phyloP scores from a whole-genome alignment of 2,113 vertebrate genomes.

The Pygoscelis adeliae region DNA sequence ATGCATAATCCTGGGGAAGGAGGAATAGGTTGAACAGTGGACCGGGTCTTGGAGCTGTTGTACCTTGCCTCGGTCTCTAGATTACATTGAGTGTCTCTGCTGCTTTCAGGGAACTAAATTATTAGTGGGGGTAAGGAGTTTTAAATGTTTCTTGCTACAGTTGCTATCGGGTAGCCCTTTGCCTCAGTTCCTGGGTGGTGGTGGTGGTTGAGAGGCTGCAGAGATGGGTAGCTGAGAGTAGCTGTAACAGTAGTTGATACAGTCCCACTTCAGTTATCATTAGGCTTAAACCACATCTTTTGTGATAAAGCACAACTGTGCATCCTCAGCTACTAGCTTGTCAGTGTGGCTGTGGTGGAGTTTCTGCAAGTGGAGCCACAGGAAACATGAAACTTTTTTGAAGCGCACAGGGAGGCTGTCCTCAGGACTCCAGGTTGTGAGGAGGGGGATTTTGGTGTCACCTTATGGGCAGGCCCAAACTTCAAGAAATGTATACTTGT shows the following conservation, averaged over 20 bases:
- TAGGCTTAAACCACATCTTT: background rate
- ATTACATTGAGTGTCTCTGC: background rate
- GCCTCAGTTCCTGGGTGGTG: background rate
- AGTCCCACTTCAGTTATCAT: background rate
- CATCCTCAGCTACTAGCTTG: rapidly evolving
- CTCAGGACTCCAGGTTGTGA: background rate
- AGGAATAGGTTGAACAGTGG: too few relatives aligned
- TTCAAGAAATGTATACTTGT: rapidly evolving
- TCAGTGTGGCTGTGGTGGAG: background rate
- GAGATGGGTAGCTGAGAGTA: background rate
- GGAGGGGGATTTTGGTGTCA: too few relatives aligned
- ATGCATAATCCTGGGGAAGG: background rate
- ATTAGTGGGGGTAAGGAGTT: background rate
- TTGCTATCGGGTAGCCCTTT: background rate
- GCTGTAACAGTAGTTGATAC: background rate
- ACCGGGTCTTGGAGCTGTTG: background rate
- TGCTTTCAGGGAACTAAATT: background rate
- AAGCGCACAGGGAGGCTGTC: background rate
- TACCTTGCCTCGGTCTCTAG: background rate
- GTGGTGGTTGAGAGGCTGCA: background rate
- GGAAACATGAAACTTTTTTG: background rate
- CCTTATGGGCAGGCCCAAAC: background rate
- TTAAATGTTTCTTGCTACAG: background rate
- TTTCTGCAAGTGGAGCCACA: background rate
- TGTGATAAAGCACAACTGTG: background rate